Conservation (phyloP, 1,140 invertebrate genomes). For the Hormaphis cornu region DNA sequence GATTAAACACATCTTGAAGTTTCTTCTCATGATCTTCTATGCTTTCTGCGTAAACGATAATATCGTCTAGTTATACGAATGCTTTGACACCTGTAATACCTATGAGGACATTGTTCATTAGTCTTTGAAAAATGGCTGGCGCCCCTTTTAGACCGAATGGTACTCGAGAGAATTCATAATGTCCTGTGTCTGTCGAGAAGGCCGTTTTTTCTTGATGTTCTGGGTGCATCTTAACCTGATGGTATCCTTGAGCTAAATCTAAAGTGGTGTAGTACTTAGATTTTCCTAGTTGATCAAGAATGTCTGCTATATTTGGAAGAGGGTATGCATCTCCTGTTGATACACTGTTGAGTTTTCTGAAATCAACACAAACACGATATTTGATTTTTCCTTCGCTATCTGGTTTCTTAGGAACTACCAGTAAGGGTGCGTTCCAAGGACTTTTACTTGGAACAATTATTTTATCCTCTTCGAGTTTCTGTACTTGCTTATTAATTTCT, state of each 20-base stretch:
- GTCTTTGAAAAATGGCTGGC: slow-evolving; percentile 43
- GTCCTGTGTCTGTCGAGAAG: slow-evolving; percentile 41
- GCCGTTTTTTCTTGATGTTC: slow-evolving; percentile 44
- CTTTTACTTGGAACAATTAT: background rate
- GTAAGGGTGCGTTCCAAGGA: slow-evolving; percentile 33
- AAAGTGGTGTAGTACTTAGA: slow-evolving; percentile 43
- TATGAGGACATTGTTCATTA: slow-evolving; percentile 41
- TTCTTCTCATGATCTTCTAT: slow-evolving; percentile 16
- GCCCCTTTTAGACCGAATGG: slow-evolving; percentile 44
- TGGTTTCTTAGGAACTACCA: slow-evolving; percentile 36
- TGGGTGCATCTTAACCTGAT: slow-evolving; percentile 44
- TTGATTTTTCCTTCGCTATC: slow-evolving; percentile 34
- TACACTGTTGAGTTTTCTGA: slow-evolving; percentile 8
- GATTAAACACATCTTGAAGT: slow-evolving; percentile 15
- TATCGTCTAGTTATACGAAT: slow-evolving; percentile 36
- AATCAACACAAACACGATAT: slow-evolving; percentile 37
- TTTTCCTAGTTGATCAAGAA: slow-evolving; percentile 41
- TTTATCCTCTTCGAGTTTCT: background rate
- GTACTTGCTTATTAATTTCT: slow-evolving; percentile 36
- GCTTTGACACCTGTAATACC: slow-evolving; percentile 34
- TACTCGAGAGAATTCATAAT: slow-evolving; percentile 42
- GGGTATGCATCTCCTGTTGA: slow-evolving; percentile 39
- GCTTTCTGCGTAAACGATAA: slow-evolving; percentile 14
- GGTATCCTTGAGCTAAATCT: slow-evolving; percentile 46
- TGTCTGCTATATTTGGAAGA: slow-evolving; percentile 44